Conservation (phyloP, 2,797 vertebrate genomes). For the Ctenochaetus hawaiiensis region DNA sequence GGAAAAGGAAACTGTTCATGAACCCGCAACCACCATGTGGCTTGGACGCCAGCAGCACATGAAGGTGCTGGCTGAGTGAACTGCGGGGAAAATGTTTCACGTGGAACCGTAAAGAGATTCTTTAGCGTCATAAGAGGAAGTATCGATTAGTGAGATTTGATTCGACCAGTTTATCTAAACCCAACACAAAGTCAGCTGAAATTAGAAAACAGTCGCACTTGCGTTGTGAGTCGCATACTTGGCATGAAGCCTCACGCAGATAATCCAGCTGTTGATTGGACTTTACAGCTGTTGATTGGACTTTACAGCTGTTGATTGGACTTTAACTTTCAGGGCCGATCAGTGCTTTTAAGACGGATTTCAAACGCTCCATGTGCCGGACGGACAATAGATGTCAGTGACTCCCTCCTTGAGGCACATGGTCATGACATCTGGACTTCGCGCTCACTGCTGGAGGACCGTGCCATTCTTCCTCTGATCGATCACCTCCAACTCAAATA, state of each 20-base stretch:
- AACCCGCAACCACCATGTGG: constrained; percentile 42
- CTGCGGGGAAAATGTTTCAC: not conserved
- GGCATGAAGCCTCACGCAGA: too few species aligned
- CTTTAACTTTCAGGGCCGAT: not conserved
- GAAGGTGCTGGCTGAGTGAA: not conserved
- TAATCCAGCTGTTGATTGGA: not conserved
- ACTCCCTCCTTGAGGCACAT: constrained; percentile 63
- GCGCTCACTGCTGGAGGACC: constrained; percentile 29
- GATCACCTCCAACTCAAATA: constrained; percentile 22
- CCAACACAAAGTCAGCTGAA: too few species aligned
- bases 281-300: not conserved
- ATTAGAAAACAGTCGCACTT: constrained; percentile 2
- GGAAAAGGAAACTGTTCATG: constrained; percentile 12
- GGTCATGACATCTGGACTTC: constrained; percentile 71
- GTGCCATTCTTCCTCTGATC: constrained; percentile 19
- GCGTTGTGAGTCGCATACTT: not conserved
- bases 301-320: not conserved
- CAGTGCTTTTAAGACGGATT: not conserved
- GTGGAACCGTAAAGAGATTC: fast-evolving
- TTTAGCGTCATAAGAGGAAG: not conserved
- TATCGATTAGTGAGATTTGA: not conserved
- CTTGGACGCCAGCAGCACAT: not conserved
- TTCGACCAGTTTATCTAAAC: too few species aligned
- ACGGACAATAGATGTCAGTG: constrained; percentile 48
- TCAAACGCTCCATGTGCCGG: not conserved